Conservation (phyloP, 2,113 vertebrate species). For the Motacilla tschutschensis region DNA sequence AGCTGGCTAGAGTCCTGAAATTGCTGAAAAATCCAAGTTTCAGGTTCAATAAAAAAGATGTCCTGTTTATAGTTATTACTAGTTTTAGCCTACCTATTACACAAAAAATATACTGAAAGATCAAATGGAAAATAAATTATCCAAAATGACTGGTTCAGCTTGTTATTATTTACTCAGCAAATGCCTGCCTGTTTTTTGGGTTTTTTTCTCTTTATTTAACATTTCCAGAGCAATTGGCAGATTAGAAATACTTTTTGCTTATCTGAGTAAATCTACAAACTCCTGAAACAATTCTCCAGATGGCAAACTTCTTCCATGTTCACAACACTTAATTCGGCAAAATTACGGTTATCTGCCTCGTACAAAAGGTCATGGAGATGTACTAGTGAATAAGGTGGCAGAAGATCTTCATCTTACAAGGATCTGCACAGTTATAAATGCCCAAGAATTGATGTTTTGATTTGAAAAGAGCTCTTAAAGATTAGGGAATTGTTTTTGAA, state of each 20-base stretch:
- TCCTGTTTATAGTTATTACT: not conserved
- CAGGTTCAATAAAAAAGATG: not conserved
- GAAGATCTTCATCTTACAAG: not conserved
- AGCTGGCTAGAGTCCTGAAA: not conserved
- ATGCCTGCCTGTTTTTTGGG: accelerated
- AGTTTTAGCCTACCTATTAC: not conserved
- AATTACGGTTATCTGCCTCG: not conserved
- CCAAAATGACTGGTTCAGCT: not conserved
- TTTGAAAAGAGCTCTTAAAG: not conserved
- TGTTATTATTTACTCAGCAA: not conserved
- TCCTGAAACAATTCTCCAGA: not conserved
- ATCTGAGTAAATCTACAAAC: not conserved
- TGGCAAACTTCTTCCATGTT: not conserved
- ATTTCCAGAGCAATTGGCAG: not conserved
- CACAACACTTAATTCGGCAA: not conserved
- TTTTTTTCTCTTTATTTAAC: not conserved
- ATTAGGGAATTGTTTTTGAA: not conserved
- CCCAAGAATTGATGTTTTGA: not conserved
- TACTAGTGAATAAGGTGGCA: not conserved
- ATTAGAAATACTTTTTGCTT: not conserved
- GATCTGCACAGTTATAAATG: not conserved
- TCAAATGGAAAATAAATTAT: not conserved
- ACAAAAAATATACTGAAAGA: not conserved
- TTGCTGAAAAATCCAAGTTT: not conserved
- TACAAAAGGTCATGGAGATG: not conserved